These are phyloP conservation scores for Schizothorax lantsangensis DNA, from an alignment of 2,797 vertebrate genomes.

Conservation along the genomic window DNA sequence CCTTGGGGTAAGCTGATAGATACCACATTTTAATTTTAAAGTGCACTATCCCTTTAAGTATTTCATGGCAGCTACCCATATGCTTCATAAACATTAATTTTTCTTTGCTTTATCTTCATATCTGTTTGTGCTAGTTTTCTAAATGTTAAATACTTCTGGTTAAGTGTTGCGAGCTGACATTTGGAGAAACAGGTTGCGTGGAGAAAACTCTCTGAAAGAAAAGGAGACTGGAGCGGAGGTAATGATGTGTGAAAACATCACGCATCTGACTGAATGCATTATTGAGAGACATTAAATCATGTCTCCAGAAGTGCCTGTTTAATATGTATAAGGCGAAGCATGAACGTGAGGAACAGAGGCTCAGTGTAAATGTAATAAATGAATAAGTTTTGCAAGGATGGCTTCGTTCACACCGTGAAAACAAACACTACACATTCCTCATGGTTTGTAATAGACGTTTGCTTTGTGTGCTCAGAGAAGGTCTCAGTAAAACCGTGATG, in stretches of 20 bases:
- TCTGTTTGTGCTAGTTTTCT: conserved; percentile 53
- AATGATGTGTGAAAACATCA: conserved; percentile 73
- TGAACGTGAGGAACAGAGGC: conserved; percentile 41
- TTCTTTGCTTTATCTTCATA: conserved; percentile 48
- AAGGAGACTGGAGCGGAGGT: conserved; percentile 65
- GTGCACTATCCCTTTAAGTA: too few species aligned
- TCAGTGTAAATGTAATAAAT: conserved; percentile 40
- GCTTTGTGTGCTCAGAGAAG: neutral
- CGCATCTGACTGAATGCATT: conserved; percentile 74
- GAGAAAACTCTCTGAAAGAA: conserved; percentile 59
- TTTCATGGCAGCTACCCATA: conserved; percentile 57
- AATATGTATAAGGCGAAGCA: conserved; percentile 69
- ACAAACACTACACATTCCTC: conserved; percentile 6
- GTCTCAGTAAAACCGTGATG: neutral
- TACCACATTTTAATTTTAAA: too few species aligned
- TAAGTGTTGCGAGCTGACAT: conserved; percentile 66
- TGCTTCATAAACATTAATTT: conserved; percentile 65
- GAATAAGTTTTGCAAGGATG: conserved; percentile 40
- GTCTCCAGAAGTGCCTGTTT: conserved; percentile 69
- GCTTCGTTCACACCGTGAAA: conserved; percentile 9
- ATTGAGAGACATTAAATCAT: conserved; percentile 75
- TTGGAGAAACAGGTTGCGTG: conserved; percentile 54
- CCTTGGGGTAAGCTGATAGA: too few species aligned
- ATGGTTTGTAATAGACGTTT: neutral
- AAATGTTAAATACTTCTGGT: conserved; percentile 72